These are phyloP conservation scores for Ormyrus nitidulus DNA, from an alignment of 2,888 invertebrate species.

Conservation along the genomic window DNA sequence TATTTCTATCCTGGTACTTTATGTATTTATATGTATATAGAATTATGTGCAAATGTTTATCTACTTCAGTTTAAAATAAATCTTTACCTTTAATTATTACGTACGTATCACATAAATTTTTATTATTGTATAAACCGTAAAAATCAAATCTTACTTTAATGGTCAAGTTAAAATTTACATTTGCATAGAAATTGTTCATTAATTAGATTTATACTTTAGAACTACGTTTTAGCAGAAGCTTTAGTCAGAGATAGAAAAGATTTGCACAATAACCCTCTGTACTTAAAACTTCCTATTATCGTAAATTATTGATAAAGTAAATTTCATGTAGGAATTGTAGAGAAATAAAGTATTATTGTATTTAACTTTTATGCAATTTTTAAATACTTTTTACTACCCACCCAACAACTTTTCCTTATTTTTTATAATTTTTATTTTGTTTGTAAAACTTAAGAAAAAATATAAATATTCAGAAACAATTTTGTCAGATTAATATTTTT, in stretches of 20 bases:
- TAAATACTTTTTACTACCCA: constrained; percentile 5
- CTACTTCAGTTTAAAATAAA: constrained; percentile 23
- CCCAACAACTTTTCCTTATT: no score
- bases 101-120: background rate
- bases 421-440: no score
- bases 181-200: constrained; percentile 56
- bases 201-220: constrained; percentile 55
- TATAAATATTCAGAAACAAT: no score
- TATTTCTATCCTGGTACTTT: constrained; percentile 59
- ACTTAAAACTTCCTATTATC: constrained; percentile 67
- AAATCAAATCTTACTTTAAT: background rate
- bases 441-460: no score
- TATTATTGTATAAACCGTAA: constrained; percentile 35
- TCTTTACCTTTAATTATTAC: constrained; percentile 12
- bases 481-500: no score
- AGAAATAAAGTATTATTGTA: constrained; percentile 70
- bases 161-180: constrained; percentile 23
- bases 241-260: constrained; percentile 59
- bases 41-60: constrained; percentile 57
- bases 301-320: constrained; percentile 65
- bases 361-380: constrained; percentile 55
- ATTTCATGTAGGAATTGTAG: constrained; percentile 65
- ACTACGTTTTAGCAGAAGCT: constrained; percentile 53
- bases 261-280: constrained; percentile 61
- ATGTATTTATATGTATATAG: constrained; percentile 71